Conservation (phyloP, 64 coral and sea anemone genomes). For the Montipora foliosa region DNA sequence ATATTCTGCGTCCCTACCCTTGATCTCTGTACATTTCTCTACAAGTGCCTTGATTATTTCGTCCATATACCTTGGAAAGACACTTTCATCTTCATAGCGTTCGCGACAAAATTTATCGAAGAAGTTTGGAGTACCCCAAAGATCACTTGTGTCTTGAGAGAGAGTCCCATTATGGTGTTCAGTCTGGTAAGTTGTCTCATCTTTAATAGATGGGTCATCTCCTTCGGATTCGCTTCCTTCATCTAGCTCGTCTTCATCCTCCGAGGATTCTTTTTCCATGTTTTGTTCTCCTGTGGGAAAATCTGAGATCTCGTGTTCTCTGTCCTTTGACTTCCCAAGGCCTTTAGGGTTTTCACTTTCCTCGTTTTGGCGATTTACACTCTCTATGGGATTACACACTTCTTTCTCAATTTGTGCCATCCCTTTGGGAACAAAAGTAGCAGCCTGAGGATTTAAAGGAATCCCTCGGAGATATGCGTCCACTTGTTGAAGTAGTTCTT, state of each 20-base stretch:
- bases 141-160: not conserved
- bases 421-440: not conserved
- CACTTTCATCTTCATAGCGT: conserved; percentile 52
- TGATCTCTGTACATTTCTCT: conserved; percentile 52
- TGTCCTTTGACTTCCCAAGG: not conserved
- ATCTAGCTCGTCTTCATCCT: not conserved
- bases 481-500: conserved; percentile 11
- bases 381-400: not conserved
- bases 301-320: not conserved
- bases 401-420: not conserved
- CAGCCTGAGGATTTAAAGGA: conserved; percentile 38
- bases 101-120: conserved; percentile 24
- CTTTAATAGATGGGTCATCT: not conserved
- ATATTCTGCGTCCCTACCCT: conserved; percentile 26
- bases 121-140: not conserved
- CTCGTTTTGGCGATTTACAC: not conserved
- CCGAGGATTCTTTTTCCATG: not conserved
- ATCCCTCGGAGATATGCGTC: not conserved
- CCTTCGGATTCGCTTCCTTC: not conserved
- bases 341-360: not conserved
- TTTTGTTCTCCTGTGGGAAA: not conserved
- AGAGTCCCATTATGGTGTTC: not conserved
- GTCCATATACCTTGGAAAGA: conserved; percentile 60
- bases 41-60: conserved; percentile 79
- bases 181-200: not conserved